These are phyloP conservation scores for Eubasilissa splendida DNA, from an alignment of 2,888 invertebrate genomes.

Conservation along the genomic window DNA sequence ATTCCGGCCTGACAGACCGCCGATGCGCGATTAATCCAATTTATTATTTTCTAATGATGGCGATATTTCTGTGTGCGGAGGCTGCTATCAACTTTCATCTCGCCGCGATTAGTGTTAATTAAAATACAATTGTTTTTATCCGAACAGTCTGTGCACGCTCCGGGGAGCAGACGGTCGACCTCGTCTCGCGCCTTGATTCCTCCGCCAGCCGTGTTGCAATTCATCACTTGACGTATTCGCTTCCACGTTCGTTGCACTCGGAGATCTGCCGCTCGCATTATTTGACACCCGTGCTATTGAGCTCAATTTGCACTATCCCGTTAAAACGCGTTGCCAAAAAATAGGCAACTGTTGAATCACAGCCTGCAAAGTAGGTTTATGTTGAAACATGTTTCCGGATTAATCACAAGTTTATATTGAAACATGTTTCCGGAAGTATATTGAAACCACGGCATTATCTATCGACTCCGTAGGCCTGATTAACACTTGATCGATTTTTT, in stretches of 20 bases:
- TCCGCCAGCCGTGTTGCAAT: background rate
- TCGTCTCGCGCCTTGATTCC: constrained; percentile 26
- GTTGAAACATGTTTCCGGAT: too few species aligned
- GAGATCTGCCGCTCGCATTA: background rate
- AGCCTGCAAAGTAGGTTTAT: too few species aligned
- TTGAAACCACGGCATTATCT: background rate
- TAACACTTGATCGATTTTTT: too few species aligned
- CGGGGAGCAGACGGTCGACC: background rate
- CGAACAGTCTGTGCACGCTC: background rate
- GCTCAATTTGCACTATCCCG: background rate
- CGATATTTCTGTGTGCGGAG: background rate
- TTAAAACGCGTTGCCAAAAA: too few species aligned
- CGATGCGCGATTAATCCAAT: background rate
- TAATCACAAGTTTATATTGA: too few species aligned
- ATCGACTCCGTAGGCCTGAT: background rate
- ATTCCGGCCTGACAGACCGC: too few species aligned
- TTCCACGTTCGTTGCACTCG: constrained; percentile 25
- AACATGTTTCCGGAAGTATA: too few species aligned
- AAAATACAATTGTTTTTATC: constrained; percentile 13
- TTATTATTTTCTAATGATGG: background rate
- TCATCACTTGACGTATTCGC: background rate
- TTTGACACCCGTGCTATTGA: background rate
- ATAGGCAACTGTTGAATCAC: too few species aligned
- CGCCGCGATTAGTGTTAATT: constrained; percentile 13
- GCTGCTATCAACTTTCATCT: constrained; percentile 21